Evolutionary conservation across 2,888 invertebrate genomes (phyloP), one percentile per base, ranked within the genome.

Genomic region (Baccha elongata): DNA sequence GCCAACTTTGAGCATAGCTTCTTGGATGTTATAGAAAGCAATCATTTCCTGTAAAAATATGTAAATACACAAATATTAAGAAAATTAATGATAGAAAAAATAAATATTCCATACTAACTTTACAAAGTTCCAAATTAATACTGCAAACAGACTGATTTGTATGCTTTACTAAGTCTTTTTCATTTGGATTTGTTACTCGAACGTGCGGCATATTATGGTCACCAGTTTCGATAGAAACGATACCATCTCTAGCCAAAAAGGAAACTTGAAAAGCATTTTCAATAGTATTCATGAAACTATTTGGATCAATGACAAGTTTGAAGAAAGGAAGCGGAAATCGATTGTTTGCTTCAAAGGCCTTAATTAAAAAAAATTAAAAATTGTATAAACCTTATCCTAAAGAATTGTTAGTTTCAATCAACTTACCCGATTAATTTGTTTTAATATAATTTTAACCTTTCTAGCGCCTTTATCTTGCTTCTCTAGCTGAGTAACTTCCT

Each of bases 241-340:
- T 88, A 37, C 92, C 92, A 88, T 93, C 93, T 81, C 92, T 90
- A 4, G 92, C 88, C 53, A 93, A 89, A 88, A 94, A 93, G 0
- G 93, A 91, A 71, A 92, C 90, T 87, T 93, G 92, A 86, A 94
- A 91, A 84, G 93, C 91, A 87, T 93, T 93, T 86, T 93, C 93
- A 6, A 93, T 91, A 1, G 93, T 93, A 75, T 90, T 91, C 79
- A 92, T 91, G 87, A 93, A 93, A 86, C 91, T 90, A 0, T 88
- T 86, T 0, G 93, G 93, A 89, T 93, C 91, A 62, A 93, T 89
- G 44, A 93, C 91, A 23, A 93, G 89, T 81, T 92, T 88, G 80
- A 91, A 93, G 85, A 92, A 93, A n/a, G 92, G 91, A 48, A 94
- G 89, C 0, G 92, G 91, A 75, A 90, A 73, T 2, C 88, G 86